Base-by-base conservation (phyloP, 2,113 vertebrate genomes). In the Oreocharis arfaki region DNA sequence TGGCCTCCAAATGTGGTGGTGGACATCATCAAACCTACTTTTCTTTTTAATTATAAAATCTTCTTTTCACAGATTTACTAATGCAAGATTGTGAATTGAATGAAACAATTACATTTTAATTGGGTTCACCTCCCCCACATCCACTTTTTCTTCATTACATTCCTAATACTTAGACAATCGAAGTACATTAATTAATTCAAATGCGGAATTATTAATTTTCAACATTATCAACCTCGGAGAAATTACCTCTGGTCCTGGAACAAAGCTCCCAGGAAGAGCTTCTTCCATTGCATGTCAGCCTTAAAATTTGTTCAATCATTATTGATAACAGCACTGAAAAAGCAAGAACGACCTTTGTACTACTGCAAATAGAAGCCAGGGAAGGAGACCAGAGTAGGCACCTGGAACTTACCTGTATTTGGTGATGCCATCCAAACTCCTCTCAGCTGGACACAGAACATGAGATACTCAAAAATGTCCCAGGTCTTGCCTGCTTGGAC, bases 101-200 rank as follows among this genome's bases (percentile, higher is more conserved):
- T 82, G 20, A 78, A 84, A 92, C 52, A 60, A 93, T 89, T 75
- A 81, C 33, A 71, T 88, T 96, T 96, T 96, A 96, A 97, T 94
- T 95, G 41, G 37, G 32, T 95, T 75, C 69, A 60, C 83, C 21
- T 92, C 64, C 75, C 78, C 77, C 87, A 65, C 67, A 83, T 69
- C 39, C 59, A 49, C 73, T 92, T 91, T 60, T 90, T 59, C 68
- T 90, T 92, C 83, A 92, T 95, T 96, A 87, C 46, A 46, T 87
- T 81, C n/a, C 52, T 84, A 81, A 60, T 39, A 33, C 30, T 90
- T 68, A 81, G 28, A 64, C 95, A 95, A 94, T 42, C 6, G 32
- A 95, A 97, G 84, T 78, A 44, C 50, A 57, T 96, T 89, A 92
- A 96, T 95, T 96, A 95, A 96, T 95, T 97, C 44, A 94, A 96